Evolutionary conservation across 1,140 invertebrate species (phyloP), one percentile per base, ranked within the genome.

Genomic region (Scaptomyza hsui): DNA sequence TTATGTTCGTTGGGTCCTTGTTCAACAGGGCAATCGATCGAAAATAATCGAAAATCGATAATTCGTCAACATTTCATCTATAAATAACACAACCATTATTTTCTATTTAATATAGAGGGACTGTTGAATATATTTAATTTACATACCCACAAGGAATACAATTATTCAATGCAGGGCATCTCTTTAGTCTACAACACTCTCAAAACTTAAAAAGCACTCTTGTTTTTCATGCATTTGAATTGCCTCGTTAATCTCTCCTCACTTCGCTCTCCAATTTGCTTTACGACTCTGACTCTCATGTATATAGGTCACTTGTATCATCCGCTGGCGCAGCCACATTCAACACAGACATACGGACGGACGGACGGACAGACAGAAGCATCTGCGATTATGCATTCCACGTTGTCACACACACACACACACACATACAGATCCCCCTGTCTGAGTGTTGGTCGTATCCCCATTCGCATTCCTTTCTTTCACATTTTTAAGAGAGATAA

Each of bases 251-350:
- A 37, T 37, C 32, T 37, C 32, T 37, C 32, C 32, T 12, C 32
- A 37, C 32, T 37, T 37, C 12, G 32, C 32, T 37, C 32, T 37
- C 12, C 32, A 37, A 37, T 37, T n/a, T 37, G 3, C 12, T 37
- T 37, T 37, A 37, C 32, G 32, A 37, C 32, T 37, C 32, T 37
- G 32, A 37, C 32, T n/a, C 32, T n/a, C 32, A 37, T 37, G 32
- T 37, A 37, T n/a, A 37, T 37, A 37, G 32, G 32, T 37, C 32
- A 37, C 32, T 37, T n/a, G 32, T 37, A 37, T 37, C 32, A 37
- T 37, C 32, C 32, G 32, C 32, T 37, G 32, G 32, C 32, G 32
- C 32, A 37, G 10, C 32, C 32, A 32, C 29, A 32, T 32, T 32
- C 29, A 32, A 32, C 7, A 37, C 32, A 37, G 12, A 4, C 10